Conservation (phyloP, 2,888 invertebrate species). For the Calameuta filiformis region DNA sequence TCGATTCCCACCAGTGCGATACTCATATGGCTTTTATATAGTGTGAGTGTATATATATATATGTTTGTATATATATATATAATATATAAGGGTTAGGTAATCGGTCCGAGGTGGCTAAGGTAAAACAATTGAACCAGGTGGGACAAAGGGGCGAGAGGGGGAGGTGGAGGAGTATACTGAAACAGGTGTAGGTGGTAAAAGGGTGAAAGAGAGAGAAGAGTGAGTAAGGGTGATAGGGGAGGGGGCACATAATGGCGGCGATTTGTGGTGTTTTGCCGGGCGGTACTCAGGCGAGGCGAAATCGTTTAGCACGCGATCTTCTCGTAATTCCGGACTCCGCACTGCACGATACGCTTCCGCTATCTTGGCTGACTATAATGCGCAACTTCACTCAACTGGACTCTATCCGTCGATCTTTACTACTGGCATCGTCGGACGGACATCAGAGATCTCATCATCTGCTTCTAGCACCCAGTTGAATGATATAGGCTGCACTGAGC, state of each 20-base stretch:
- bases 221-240: constrained; percentile 10
- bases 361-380: neutral
- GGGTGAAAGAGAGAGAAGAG: neutral
- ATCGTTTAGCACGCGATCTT: constrained; percentile 63
- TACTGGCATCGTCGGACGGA: too few species aligned
- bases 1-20: too few species aligned
- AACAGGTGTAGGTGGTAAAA: too few species aligned
- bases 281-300: constrained; percentile 41
- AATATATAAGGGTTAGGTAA: neutral
- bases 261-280: constrained; percentile 47
- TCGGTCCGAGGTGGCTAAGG: constrained; percentile 9
- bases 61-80: too few species aligned
- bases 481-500: too few species aligned
- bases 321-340: constrained; percentile 56
- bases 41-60: too few species aligned
- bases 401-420: too few species aligned
- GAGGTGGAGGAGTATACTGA: constrained; percentile 21
- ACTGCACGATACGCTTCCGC: constrained; percentile 4
- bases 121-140: constrained; percentile 19
- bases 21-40: too few species aligned
- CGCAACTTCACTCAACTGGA: too few species aligned
- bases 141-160: constrained; percentile 24
- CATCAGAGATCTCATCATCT: too few species aligned
- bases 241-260: constrained; percentile 38
- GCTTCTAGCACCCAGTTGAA: too few species aligned